These are phyloP conservation scores for Seladonia tumulorum DNA, from an alignment of 2,888 invertebrate genomes.

Conservation along the genomic window DNA sequence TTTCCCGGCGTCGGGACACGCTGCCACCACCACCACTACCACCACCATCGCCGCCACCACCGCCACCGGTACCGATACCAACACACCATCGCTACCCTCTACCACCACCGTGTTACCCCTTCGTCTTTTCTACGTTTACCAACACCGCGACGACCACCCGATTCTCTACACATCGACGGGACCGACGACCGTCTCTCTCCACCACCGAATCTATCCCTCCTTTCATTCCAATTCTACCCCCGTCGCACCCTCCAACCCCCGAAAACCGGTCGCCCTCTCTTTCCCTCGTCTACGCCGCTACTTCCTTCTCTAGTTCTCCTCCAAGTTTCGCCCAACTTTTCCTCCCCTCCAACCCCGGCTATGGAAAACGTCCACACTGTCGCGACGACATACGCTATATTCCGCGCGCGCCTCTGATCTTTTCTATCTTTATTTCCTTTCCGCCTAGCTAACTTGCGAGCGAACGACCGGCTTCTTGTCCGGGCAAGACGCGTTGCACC, in stretches of 20 bases:
- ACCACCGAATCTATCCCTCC: conserved; percentile 60
- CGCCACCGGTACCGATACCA: conserved; percentile 39
- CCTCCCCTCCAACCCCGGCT: conserved; percentile 48
- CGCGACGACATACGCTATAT: conserved; percentile 65
- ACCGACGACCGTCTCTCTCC: conserved; percentile 47
- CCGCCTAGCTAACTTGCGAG: conserved; percentile 33
- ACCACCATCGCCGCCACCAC: conserved; percentile 30
- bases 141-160: conserved; percentile 52
- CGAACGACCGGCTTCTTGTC: conserved; percentile 39
- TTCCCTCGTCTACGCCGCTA: conserved; percentile 2
- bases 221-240: conserved; percentile 67
- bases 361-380: conserved; percentile 60
- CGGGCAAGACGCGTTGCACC: conserved; percentile 59
- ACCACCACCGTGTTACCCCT: conserved; percentile 44
- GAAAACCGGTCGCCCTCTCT: conserved; percentile 24
- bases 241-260: conserved; percentile 51
- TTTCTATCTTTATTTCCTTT: conserved; percentile 32
- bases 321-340: conserved; percentile 78
- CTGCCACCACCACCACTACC: conserved; percentile 51
- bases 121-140: conserved; percentile 62
- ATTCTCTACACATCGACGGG: conserved; percentile 48
- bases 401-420: conserved; percentile 53
- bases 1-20: conserved; percentile 77
- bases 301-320: conserved; percentile 69
- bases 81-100: conserved; percentile 26